Conservation (phyloP, 2,888 invertebrate genomes). For the Agriotes lineatus region DNA sequence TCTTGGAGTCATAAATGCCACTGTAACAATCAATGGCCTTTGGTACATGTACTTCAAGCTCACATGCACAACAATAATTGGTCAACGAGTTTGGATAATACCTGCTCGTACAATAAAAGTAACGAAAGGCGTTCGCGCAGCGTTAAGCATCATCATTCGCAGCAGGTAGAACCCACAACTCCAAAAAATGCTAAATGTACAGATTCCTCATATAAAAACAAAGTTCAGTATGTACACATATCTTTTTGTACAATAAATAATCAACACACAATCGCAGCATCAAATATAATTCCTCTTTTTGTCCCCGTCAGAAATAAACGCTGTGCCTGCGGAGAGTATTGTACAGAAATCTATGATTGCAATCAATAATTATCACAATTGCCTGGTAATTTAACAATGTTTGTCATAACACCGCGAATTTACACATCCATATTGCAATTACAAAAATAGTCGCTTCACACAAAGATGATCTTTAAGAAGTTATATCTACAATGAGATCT, state of each 20-base stretch:
- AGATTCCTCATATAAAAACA: slow-evolving; percentile 48
- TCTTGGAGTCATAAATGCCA: slow-evolving; percentile 56
- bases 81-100: slow-evolving; percentile 58
- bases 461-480: slow-evolving; percentile 42
- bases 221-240: slow-evolving; percentile 50
- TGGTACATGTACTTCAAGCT: slow-evolving; percentile 59
- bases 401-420: slow-evolving; percentile 30
- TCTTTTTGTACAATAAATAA: slow-evolving; percentile 53
- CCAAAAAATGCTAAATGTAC: slow-evolving; percentile 49
- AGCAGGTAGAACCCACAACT: slow-evolving; percentile 55
- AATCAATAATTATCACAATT: slow-evolving; percentile 61
- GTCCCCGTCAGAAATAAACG: slow-evolving; percentile 45
- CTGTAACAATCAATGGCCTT: slow-evolving; percentile 52
- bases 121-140: slow-evolving; percentile 18
- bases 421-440: slow-evolving; percentile 43
- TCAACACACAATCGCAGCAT: slow-evolving; percentile 62
- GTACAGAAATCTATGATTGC: slow-evolving; percentile 40
- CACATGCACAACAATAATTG: slow-evolving; percentile 60
- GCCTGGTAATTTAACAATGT: slow-evolving; percentile 59
- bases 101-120: slow-evolving; percentile 54
- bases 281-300: slow-evolving; percentile 62
- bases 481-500: slow-evolving; percentile 45
- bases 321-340: slow-evolving; percentile 29
- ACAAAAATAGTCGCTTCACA: slow-evolving; percentile 46
- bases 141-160: slow-evolving; percentile 21